Conservation (phyloP, 2,797 vertebrate genomes). For the Microcaecilia unicolor region DNA sequence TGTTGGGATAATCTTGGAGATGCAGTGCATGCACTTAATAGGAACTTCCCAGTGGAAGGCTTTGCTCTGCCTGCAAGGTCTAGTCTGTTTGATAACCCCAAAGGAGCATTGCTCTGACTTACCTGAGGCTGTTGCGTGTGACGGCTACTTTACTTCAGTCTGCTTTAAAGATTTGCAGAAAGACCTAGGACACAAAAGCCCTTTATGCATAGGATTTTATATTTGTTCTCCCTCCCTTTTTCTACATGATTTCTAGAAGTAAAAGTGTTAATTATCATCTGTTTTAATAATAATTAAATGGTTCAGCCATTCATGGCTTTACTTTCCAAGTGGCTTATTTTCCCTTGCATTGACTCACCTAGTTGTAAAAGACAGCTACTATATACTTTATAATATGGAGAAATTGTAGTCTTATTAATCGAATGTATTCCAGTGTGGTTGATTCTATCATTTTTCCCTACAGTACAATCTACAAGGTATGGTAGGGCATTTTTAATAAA, state of each 20-base stretch:
- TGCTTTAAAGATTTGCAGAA: constrained; percentile 48
- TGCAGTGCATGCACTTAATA: constrained; percentile 48
- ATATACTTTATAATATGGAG: too few species aligned
- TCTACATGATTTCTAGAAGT: constrained; percentile 52
- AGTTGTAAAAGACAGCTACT: too few species aligned
- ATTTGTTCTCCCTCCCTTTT: constrained; percentile 28
- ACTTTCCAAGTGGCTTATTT: not conserved
- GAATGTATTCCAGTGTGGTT: too few species aligned
- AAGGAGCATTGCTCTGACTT: constrained; percentile 55
- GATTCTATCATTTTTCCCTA: too few species aligned
- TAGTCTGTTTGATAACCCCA: constrained; percentile 83
- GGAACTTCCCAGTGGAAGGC: constrained; percentile 60
- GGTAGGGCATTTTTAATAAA: too few species aligned
- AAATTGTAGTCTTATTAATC: too few species aligned
- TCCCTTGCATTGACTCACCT: too few species aligned
- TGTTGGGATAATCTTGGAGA: constrained; percentile 61
- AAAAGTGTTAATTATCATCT: constrained; percentile 84
- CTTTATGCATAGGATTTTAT: constrained; percentile 69
- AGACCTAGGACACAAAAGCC: constrained; percentile 46
- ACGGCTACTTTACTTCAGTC: constrained; percentile 48
- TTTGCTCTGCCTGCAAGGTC: constrained; percentile 74
- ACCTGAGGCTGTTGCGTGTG: constrained; percentile 67
- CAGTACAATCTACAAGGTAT: too few species aligned
- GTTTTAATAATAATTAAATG: constrained; percentile 80
- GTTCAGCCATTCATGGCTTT: constrained; percentile 66